Conservation (phyloP, 2,797 vertebrate genomes). For the Alectoris magna region DNA sequence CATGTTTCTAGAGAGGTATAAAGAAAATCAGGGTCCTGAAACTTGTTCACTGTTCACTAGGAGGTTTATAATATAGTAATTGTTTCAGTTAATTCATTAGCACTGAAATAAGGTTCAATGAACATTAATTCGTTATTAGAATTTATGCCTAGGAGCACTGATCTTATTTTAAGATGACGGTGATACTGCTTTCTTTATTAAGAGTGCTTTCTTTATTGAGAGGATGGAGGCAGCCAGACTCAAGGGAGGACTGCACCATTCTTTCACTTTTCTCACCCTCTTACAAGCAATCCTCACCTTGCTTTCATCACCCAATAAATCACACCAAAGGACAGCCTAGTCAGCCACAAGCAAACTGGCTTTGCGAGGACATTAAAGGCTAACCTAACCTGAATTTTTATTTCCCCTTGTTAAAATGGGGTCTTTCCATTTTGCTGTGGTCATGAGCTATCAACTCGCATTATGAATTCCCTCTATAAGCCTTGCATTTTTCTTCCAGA, state of each 20-base stretch:
- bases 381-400: constrained; percentile 2
- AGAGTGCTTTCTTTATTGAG: background rate
- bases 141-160: background rate
- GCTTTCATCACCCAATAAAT: background rate
- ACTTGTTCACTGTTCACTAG: background rate
- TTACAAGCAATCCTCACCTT: background rate
- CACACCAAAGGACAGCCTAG: background rate
- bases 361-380: background rate
- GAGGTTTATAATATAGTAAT: constrained; percentile 32
- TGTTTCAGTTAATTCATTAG: constrained; percentile 48
- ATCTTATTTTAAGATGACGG: background rate
- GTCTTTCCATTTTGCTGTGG: background rate
- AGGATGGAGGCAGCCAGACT: background rate
- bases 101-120: constrained; percentile 13
- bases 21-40: background rate
- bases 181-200: background rate
- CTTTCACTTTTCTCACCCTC: background rate
- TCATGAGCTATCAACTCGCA: constrained; percentile 21
- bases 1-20: background rate
- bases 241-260: background rate
- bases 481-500: background rate
- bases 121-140: constrained; percentile 40
- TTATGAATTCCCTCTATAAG: constrained; percentile 22
- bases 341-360: background rate
- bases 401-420: constrained; percentile 16